Base-by-base conservation (phyloP, 2,113 vertebrate genomes). In the Thomomys bottae region DNA sequence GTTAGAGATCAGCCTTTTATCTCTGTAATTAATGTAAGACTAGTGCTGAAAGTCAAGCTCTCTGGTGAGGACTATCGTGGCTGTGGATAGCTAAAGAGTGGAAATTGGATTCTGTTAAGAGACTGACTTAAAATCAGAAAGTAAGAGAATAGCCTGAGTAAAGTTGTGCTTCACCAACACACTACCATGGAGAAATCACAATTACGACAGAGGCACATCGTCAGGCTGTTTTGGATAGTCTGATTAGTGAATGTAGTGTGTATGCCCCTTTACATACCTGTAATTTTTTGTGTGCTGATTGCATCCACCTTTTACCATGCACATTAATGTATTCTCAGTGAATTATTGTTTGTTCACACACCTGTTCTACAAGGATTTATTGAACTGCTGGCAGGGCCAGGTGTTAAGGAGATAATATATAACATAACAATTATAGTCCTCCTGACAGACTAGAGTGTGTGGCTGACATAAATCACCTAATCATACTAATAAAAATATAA, bases 311-410 rank as follows among this genome's bases (percentile, higher is more conserved):
- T 79, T 88, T 79, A 77, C 28, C 80, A 23, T 77, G 57, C 24
- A 0, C 40, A 59, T 57, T 78, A 63, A 75, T 36, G n/a, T 82
- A 64, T 67, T 94, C 54, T 90, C 34, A 78, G 64, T 34, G 73
- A 70, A 67, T 82, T 32, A 81, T 90, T 86, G 1, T 82, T 85
- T 88, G 77, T 86, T 45, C 49, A 38, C 23, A 80, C 70, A 79
- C 79, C 93, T 93, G 76, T 94, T 88, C 34, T 83, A 7, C 15
- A 88, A 68, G 83, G 75, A 38, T 73, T 84, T 78, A 73, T 14
- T 42, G 61, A 67, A 34, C 18, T 18, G 68, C 61, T 91, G 84
- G 70, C 84, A 67, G 80, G 40, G n/a, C 59, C 80, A 90, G 80
- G 87, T 88, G 70, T 87, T 92, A 66, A 71, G 40, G 67, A 18